Evolutionary conservation across 2,113 vertebrate genomes (phyloP).

Genomic region (Xyliphius kryptos): DNA sequence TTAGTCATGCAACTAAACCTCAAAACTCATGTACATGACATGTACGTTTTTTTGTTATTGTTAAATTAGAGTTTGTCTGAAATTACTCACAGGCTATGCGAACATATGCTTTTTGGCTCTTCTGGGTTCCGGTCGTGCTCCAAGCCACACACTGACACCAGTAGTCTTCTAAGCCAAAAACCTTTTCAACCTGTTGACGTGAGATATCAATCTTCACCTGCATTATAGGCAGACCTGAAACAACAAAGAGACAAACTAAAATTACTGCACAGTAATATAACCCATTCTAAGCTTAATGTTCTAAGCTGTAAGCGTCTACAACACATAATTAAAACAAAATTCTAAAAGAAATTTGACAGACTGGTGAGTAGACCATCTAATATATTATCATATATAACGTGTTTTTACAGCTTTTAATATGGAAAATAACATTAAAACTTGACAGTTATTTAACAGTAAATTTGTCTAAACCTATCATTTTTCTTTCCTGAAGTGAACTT

Average conservation of each 20-base stretch:
- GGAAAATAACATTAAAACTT: too few relatives aligned
- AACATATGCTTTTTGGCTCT: conserved; percentile 94
- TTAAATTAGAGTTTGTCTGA: neutral
- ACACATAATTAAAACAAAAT: too few relatives aligned
- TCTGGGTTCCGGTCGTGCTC: conserved; percentile 96
- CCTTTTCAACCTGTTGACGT: conserved; percentile 96
- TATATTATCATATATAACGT: too few relatives aligned
- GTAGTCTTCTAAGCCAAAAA: conserved; percentile 93
- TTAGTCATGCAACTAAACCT: too few relatives aligned
- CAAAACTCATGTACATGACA: too few relatives aligned
- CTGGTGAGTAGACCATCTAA: too few relatives aligned
- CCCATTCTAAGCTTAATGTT: neutral
- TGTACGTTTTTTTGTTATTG: neutral
- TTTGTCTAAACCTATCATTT: too few relatives aligned
- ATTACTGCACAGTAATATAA: neutral
- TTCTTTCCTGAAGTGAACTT: too few relatives aligned
- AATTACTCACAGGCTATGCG: conserved; percentile 89
- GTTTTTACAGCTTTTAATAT: too few relatives aligned
- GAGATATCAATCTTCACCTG: conserved; percentile 92
- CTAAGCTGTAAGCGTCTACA: too few relatives aligned
- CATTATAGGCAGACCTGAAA: conserved; percentile 84
- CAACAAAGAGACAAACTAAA: conserved; percentile 24
- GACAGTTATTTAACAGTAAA: too few relatives aligned
- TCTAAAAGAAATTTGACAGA: too few relatives aligned
- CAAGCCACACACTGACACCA: conserved; percentile 99